Evolutionary conservation across 2,113 vertebrate species (phyloP).

Genomic region (Xyliphius kryptos): DNA sequence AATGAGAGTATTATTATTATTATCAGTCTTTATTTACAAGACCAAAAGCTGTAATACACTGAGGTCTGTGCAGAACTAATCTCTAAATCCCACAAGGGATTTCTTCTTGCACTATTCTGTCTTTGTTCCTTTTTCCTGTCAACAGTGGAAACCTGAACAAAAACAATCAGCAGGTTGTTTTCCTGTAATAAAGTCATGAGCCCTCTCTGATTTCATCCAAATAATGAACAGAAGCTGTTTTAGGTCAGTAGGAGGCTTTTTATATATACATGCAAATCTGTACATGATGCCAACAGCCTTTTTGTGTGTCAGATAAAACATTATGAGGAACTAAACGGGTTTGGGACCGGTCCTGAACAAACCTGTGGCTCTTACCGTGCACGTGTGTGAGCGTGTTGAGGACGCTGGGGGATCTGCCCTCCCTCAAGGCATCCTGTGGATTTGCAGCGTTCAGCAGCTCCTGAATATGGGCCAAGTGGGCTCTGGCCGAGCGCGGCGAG

Average conservation of each 20-base stretch:
- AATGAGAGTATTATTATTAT: no score
- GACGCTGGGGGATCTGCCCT: constrained; percentile 65
- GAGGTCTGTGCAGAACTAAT: no score
- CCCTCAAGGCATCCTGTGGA: constrained; percentile 64
- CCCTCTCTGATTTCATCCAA: neutral
- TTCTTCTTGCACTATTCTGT: no score
- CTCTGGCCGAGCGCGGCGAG: constrained; percentile 56
- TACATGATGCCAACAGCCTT: neutral
- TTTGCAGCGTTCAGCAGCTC: constrained; percentile 64
- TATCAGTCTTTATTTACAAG: no score
- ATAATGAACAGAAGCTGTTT: neutral
- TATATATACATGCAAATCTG: neutral
- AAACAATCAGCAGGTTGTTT: no score
- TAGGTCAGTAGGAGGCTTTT: neutral
- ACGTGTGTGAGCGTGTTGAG: constrained; percentile 61
- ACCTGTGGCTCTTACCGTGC: constrained; percentile 44
- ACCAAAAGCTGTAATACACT: no score
- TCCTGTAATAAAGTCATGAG: neutral
- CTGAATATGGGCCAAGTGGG: constrained; percentile 64
- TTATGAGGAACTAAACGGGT: neutral
- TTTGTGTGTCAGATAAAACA: no score
- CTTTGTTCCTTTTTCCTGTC: no score
- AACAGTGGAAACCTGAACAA: no score
- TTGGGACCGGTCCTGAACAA: neutral
- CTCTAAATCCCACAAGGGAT: no score